phyloP scores from a whole-genome alignment of 2,113 vertebrate species.

The Ascaphus truei region DNA sequence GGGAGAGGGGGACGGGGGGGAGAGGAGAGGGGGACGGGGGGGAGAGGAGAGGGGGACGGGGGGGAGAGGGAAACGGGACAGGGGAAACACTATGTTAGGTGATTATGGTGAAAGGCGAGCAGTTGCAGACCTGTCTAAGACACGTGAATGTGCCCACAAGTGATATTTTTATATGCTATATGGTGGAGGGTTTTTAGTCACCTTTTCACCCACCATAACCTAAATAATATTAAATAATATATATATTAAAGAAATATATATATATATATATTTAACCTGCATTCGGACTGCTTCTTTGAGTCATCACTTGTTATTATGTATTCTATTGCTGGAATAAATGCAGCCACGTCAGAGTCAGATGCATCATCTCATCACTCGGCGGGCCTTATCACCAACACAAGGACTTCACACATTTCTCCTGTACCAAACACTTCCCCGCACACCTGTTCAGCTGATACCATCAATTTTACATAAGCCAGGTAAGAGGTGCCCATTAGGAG shows the following conservation, averaged over 20 bases:
- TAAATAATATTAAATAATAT: too few relatives aligned
- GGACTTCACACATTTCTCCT: slow-evolving; percentile 28
- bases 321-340: background rate
- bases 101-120: too few relatives aligned
- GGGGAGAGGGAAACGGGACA: background rate
- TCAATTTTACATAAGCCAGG: slow-evolving; percentile 27
- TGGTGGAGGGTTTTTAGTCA: too few relatives aligned
- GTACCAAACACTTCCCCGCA: too few relatives aligned
- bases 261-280: too few relatives aligned
- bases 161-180: too few relatives aligned
- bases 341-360: background rate
- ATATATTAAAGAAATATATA: too few relatives aligned
- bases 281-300: too few relatives aligned
- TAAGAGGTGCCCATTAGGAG: slow-evolving; percentile 27
- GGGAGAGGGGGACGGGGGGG: background rate
- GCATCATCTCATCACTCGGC: slow-evolving; percentile 18
- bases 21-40: background rate
- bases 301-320: background rate
- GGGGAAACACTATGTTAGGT: too few relatives aligned
- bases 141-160: too few relatives aligned
- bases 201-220: too few relatives aligned
- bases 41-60: background rate
- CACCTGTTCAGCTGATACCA: slow-evolving; percentile 29
- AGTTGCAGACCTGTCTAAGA: too few relatives aligned
- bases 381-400: slow-evolving; percentile 12